Conservation (phyloP, 2,113 vertebrate species). For the Callipepla californica region DNA sequence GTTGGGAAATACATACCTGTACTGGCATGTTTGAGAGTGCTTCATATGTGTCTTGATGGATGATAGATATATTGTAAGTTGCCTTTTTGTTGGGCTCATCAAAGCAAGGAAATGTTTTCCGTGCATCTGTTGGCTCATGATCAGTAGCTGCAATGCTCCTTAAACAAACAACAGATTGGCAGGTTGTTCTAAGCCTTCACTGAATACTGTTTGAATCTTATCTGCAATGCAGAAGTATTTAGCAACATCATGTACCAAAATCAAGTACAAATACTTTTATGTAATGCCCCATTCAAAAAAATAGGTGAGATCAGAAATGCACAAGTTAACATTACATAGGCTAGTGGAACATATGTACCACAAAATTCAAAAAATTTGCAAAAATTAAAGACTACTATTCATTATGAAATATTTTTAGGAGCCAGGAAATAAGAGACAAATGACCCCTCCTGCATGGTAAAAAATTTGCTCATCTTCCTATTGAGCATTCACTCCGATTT, state of each 20-base stretch:
- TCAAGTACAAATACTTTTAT: neutral
- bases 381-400: neutral
- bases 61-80: constrained; percentile 89
- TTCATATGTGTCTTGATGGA: constrained; percentile 75
- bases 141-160: constrained; percentile 98
- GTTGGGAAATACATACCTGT: constrained; percentile 78
- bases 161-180: constrained; percentile 65
- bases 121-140: constrained; percentile 96
- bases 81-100: constrained; percentile 98
- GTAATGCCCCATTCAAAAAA: constrained; percentile 2
- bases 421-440: neutral
- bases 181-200: neutral
- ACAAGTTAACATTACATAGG: neutral
- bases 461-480: neutral
- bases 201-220: neutral
- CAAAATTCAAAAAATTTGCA: neutral
- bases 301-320: neutral
- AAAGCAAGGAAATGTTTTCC: constrained; percentile 97
- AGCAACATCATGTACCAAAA: neutral
- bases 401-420: neutral
- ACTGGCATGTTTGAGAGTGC: constrained; percentile 94
- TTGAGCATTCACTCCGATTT: neutral
- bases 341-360: neutral
- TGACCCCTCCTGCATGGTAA: neutral
- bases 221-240: neutral